A percentile compares a stretch with the other conserved stretches of the same genome.
Conservation (phyloP, 2,888 invertebrate species). For the Lithophane leautieri region DNA sequence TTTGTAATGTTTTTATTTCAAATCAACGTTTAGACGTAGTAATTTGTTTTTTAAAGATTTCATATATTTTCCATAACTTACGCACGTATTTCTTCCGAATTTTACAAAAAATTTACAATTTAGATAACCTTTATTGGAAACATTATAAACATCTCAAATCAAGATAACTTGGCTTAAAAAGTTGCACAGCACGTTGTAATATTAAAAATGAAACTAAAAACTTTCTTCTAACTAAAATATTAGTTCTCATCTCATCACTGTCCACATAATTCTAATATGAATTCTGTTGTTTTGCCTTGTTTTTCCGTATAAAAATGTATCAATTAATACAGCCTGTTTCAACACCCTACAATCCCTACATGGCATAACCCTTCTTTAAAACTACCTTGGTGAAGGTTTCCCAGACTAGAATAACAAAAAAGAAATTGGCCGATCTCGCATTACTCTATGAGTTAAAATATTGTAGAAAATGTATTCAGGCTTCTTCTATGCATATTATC, state of each 20-base stretch:
- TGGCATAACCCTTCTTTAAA: not conserved
- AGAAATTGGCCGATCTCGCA: not conserved
- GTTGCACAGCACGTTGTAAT: conserved; percentile 11
- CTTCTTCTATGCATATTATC: too few species aligned
- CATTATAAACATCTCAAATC: not conserved
- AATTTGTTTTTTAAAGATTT: not conserved
- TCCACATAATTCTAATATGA: not conserved
- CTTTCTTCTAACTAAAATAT: not conserved
- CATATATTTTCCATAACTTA: not conserved
- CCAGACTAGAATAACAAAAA: not conserved
- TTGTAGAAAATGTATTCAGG: too few species aligned
- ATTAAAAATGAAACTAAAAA: not conserved
- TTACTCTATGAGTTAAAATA: too few species aligned
- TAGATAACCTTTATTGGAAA: conserved; percentile 27
- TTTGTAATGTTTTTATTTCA: conserved; percentile 24
- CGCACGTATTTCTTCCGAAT: not conserved
- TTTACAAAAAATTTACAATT: not conserved
- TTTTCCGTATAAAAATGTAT: not conserved
- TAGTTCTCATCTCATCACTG: not conserved
- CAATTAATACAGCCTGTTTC: not conserved
- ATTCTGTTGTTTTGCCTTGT: not conserved
- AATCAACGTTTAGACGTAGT: not conserved
- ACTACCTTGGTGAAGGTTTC: not conserved
- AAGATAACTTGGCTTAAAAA: not conserved
- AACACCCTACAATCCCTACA: too few species aligned